Conservation (phyloP, 2,888 invertebrate species). For the Hypena proboscidalis region DNA sequence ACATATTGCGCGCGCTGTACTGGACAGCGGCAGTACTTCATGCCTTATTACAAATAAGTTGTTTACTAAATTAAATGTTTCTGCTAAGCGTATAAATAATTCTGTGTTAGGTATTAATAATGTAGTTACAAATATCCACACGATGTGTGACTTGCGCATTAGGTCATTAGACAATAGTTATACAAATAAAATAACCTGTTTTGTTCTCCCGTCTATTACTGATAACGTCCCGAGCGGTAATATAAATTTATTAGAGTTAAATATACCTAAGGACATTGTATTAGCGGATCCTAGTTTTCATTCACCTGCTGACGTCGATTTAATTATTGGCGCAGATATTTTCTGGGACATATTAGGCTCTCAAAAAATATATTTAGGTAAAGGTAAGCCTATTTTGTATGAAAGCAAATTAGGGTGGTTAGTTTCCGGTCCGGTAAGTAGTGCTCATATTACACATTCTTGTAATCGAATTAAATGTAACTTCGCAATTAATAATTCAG, state of each 20-base stretch:
- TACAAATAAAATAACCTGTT: no score
- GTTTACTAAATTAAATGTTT: no score
- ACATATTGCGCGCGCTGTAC: no score
- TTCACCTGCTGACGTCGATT: background rate
- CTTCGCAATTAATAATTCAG: no score
- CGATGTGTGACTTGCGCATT: no score
- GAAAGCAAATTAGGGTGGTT: slow-evolving; percentile 1
- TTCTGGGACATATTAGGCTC: slow-evolving; percentile 2
- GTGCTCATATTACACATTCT: background rate
- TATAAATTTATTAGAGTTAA: background rate
- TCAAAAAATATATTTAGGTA: background rate
- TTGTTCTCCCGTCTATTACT: background rate
- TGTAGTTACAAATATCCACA: no score
- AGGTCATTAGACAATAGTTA: no score
- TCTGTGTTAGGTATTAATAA: no score
- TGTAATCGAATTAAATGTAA: background rate
- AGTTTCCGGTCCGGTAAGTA: background rate
- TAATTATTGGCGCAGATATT: background rate
- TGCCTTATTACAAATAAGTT: no score
- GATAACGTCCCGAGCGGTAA: background rate
- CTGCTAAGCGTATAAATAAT: no score
- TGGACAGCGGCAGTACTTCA: no score
- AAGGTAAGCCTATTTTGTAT: background rate
- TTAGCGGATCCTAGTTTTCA: slow-evolving; percentile 2
- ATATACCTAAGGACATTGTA: background rate